These are phyloP conservation scores for Lynx canadensis DNA, from an alignment of 2,113 vertebrate species.

Conservation along the genomic window DNA sequence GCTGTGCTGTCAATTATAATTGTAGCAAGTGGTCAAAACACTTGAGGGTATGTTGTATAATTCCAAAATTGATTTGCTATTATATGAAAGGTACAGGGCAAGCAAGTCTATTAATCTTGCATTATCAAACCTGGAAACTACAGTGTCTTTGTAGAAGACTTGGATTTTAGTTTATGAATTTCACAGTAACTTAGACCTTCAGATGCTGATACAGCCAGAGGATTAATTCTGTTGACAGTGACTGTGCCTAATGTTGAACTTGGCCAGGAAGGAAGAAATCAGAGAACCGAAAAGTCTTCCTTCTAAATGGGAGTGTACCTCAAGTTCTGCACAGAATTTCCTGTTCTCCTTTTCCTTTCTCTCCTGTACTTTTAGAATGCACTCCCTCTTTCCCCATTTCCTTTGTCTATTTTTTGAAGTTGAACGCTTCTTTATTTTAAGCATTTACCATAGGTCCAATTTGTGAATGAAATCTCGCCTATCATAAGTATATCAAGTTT, in stretches of 20 bases:
- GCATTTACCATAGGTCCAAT: constrained; percentile 48
- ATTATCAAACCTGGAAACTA: not conserved
- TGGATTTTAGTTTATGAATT: constrained; percentile 59
- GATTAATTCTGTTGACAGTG: not conserved
- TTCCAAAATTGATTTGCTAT: constrained; percentile 17
- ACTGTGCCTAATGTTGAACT: constrained; percentile 8
- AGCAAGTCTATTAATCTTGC: not conserved
- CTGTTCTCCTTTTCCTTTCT: not conserved
- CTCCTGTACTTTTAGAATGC: not conserved
- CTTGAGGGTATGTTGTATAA: constrained; percentile 41
- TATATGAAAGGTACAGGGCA: constrained; percentile 34
- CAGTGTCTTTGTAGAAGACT: constrained; percentile 27
- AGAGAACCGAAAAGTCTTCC: not conserved
- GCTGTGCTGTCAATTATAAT: constrained; percentile 54
- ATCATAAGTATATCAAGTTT: constrained; percentile 67
- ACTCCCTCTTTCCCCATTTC: not conserved
- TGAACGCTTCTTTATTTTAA: constrained; percentile 67
- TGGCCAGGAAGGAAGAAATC: not conserved
- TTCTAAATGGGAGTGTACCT: not conserved
- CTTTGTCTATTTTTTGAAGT: constrained; percentile 51
- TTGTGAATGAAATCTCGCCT: constrained; percentile 74
- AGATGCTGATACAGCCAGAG: not conserved
- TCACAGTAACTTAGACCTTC: constrained; percentile 57
- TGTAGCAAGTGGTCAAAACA: constrained; percentile 43
- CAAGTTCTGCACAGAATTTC: not conserved